These are phyloP conservation scores for Drosophila nannoptera DNA, from an alignment of 1,140 invertebrate genomes.

Conservation along the genomic window DNA sequence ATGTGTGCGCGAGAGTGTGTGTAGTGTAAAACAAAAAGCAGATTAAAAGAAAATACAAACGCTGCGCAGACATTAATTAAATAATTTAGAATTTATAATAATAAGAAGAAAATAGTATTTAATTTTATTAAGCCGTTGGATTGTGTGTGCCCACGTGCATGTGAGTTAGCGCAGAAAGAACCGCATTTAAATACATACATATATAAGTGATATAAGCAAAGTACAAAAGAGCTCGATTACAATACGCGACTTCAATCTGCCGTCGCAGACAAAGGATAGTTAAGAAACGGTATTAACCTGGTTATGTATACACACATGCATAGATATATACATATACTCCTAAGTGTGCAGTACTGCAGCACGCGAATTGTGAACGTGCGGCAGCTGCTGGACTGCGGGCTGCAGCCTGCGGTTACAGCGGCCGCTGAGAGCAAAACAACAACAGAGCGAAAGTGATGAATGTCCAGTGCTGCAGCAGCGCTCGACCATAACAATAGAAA, in stretches of 20 bases:
- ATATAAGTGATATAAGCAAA: slow-evolving; percentile 62
- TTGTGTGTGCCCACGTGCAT: slow-evolving; percentile 37
- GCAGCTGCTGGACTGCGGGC: slow-evolving; percentile 15
- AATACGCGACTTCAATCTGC: slow-evolving; percentile 23
- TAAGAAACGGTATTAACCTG: slow-evolving; percentile 59
- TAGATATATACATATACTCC: too few relatives aligned
- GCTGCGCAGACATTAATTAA: slow-evolving; percentile 41
- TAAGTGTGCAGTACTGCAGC: not conserved
- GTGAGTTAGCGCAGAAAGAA: slow-evolving; percentile 2
- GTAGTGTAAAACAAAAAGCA: slow-evolving; percentile 62
- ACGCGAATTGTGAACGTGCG: slow-evolving; percentile 14
- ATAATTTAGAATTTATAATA: slow-evolving; percentile 48
- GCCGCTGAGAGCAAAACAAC: slow-evolving; percentile 30
- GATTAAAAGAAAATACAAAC: slow-evolving; percentile 39
- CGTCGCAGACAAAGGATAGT: slow-evolving; percentile 59
- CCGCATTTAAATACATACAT: slow-evolving; percentile 16
- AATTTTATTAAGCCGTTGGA: slow-evolving; percentile 17
- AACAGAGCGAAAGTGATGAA: slow-evolving; percentile 37
- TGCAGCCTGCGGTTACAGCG: slow-evolving; percentile 6
- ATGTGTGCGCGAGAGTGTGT: slow-evolving; percentile 44
- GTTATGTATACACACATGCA: slow-evolving; percentile 9
- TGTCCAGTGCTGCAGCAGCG: slow-evolving; percentile 25
- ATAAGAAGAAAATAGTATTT: slow-evolving; percentile 37
- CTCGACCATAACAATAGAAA: slow-evolving; percentile 46
- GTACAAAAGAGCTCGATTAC: slow-evolving; percentile 51